Conservation (phyloP, 2,888 invertebrate genomes). For the Eupithecia exiguata region DNA sequence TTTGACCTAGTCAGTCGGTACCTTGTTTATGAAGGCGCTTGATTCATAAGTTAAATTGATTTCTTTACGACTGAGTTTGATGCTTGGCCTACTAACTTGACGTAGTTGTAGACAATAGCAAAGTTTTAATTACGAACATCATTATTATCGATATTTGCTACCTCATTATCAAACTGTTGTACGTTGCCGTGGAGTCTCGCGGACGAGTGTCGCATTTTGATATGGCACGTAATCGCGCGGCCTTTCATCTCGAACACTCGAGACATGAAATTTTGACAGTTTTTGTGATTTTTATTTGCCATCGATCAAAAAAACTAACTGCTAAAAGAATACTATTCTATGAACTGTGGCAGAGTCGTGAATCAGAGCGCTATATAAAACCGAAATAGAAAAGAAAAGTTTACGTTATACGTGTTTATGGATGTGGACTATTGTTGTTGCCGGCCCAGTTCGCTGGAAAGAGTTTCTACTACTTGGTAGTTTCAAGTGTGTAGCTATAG, state of each 20-base stretch:
- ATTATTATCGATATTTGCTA: not conserved
- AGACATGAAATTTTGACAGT: not conserved
- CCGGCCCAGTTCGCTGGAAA: constrained; percentile 21
- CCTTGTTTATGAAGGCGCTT: not conserved
- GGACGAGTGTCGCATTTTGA: not conserved
- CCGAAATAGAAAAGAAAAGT: constrained; percentile 53
- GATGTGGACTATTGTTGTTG: constrained; percentile 38
- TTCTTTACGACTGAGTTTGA: too few species aligned
- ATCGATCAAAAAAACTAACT: not conserved
- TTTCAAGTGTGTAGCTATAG: not conserved
- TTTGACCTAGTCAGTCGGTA: not conserved
- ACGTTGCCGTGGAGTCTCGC: not conserved
- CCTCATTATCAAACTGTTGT: not conserved
- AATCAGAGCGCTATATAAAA: constrained; percentile 54
- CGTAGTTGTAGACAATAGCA: too few species aligned
- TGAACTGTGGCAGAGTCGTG: constrained; percentile 28
- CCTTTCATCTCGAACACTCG: not conserved
- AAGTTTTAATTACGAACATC: not conserved
- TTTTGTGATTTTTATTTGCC: too few species aligned
- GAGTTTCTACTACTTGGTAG: not conserved
- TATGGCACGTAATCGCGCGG: not conserved
- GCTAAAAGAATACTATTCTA: constrained; percentile 6
- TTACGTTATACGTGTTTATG: constrained; percentile 46
- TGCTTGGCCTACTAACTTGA: too few species aligned
- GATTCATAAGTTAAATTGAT: too few species aligned